Percentiles rank a stretch among this genome's conserved stretches.
Evolutionary conservation across 1,140 invertebrate genomes (phyloP).

Genomic region (Dolichoris vasculosae): DNA sequence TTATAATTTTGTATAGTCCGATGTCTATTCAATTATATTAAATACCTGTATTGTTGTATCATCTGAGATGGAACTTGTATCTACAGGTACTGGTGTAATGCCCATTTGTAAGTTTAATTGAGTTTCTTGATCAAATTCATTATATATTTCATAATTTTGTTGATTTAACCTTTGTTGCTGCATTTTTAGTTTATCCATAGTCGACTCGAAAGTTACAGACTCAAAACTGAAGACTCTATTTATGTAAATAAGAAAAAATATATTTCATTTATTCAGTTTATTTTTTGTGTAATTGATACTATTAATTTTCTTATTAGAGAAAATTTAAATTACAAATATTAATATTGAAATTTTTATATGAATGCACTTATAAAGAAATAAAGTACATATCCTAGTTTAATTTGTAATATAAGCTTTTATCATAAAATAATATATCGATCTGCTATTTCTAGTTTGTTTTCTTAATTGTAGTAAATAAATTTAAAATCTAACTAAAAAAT

Average conservation of each 20-base stretch:
- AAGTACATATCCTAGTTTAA: too few relatives aligned
- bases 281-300: too few relatives aligned
- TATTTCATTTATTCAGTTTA: background rate
- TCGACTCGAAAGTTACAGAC: slow-evolving; percentile 49
- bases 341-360: too few relatives aligned
- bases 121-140: slow-evolving; percentile 59
- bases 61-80: slow-evolving; percentile 65
- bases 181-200: slow-evolving; percentile 48
- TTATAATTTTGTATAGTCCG: too few relatives aligned
- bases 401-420: too few relatives aligned
- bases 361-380: too few relatives aligned
- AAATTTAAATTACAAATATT: too few relatives aligned
- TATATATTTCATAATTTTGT: slow-evolving; percentile 57
- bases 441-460: too few relatives aligned
- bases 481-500: too few relatives aligned
- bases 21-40: background rate
- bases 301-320: too few relatives aligned
- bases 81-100: slow-evolving; percentile 64
- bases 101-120: slow-evolving; percentile 65
- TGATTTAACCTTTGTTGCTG: slow-evolving; percentile 55
- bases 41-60: slow-evolving; percentile 54
- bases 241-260: slow-evolving; percentile 15
- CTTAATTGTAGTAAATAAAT: too few relatives aligned
- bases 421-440: too few relatives aligned
- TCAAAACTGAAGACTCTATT: slow-evolving; percentile 66